Evolutionary conservation across 1,140 invertebrate genomes (phyloP), one percentile per base, ranked within the genome.

Genomic region (Nephila pilipes): DNA sequence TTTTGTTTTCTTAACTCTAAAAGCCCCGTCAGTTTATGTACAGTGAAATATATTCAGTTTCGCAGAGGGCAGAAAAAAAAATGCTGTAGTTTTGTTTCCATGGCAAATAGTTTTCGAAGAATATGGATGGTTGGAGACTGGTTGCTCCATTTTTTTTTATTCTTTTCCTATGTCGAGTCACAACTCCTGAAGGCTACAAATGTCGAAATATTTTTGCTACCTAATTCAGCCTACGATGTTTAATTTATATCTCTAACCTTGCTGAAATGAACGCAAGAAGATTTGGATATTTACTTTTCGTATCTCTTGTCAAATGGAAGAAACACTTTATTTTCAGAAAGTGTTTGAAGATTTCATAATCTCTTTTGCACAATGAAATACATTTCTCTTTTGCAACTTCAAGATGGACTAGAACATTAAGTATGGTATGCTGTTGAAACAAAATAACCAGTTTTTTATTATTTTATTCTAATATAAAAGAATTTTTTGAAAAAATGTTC

Each of bases 31-130:
- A 60, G 57, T 87, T 90, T 90, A 79, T 80, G 54, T 79, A 80
- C 88, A 90, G 55, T 80, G 88, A 79, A 58, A 54, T 46, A n/a
- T 14, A 75, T 65, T 69, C 69, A 58, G 57, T 57, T 46, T 88
- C 29, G 18, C 36, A 29, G 75, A 75, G 75, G 54, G 54, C 63
- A 54, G 14, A 60, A 60, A 85, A 63, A 69, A 85, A 22, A 80
- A 22, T 57, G 57, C 38, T 75, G 65, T 90, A 58, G 88, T 90
- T 90, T 90, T 90, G 88, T 90, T 90, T 90, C 88, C 54, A 80
- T 79, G 88, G 65, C 65, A 80, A 57, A n/a, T 18, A 58, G 58
- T 57, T 90, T 46, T 54, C 18, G 65, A 90, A 80, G 65, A 80
- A 65, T 22, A 80, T 80, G 69, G 69, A 79, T 58, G 88, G 69